phyloP scores from a whole-genome alignment of 1,140 invertebrate species.

The Musca vetustissima region DNA sequence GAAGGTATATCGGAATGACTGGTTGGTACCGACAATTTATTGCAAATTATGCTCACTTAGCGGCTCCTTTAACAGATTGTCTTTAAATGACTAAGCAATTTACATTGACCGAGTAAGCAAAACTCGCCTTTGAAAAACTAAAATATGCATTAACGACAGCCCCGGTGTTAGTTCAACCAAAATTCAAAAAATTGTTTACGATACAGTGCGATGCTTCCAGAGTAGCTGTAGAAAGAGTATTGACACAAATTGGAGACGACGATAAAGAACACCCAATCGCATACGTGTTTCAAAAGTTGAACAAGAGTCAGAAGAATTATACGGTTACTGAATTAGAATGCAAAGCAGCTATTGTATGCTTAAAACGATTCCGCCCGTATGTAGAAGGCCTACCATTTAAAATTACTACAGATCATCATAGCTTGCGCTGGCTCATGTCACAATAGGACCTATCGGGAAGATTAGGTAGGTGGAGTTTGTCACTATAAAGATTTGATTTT shows the following conservation, averaged over 20 bases:
- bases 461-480: slow-evolving; percentile 55
- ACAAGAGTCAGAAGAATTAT: slow-evolving; percentile 51
- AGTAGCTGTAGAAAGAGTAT: slow-evolving; percentile 44
- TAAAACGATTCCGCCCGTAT: slow-evolving; percentile 54
- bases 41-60: slow-evolving; percentile 51
- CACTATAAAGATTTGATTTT: slow-evolving; percentile 54
- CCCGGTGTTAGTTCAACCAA: slow-evolving; percentile 45
- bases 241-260: slow-evolving; percentile 39
- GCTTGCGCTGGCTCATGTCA: slow-evolving; percentile 55
- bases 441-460: slow-evolving; percentile 53
- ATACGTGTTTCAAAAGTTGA: slow-evolving; percentile 42
- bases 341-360: slow-evolving; percentile 52
- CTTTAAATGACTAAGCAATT: not conserved
- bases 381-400: slow-evolving; percentile 55
- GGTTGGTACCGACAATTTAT: slow-evolving; percentile 56
- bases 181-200: slow-evolving; percentile 45
- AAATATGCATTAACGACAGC: slow-evolving; percentile 38
- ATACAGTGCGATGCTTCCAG: slow-evolving; percentile 50
- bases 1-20: slow-evolving; percentile 55
- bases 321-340: slow-evolving; percentile 55
- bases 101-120: not conserved
- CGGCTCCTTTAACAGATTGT: slow-evolving; percentile 36
- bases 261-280: slow-evolving; percentile 36
- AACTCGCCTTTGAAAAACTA: not conserved
- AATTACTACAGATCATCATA: slow-evolving; percentile 58